Conservation (phyloP, 2,888 invertebrate species). For the Mylabris sibirica region DNA sequence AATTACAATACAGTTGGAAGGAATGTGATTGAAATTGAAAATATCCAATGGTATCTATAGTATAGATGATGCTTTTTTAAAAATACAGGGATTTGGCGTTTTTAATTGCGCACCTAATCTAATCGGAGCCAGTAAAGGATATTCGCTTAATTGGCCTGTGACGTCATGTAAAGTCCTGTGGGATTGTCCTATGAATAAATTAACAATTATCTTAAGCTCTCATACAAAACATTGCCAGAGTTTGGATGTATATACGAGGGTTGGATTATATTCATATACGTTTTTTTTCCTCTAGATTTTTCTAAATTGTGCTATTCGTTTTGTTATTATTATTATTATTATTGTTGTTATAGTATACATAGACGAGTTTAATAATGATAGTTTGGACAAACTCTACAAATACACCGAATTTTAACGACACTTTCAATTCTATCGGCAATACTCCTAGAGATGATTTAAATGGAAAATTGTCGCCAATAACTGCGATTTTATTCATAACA, state of each 20-base stretch:
- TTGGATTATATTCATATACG: slow-evolving; percentile 10
- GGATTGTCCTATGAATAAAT: slow-evolving; percentile 56
- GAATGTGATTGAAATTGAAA: background rate
- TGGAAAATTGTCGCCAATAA: slow-evolving; percentile 16
- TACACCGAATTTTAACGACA: background rate
- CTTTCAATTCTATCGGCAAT: slow-evolving; percentile 17
- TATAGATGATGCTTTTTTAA: slow-evolving; percentile 23
- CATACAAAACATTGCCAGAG: slow-evolving; percentile 40
- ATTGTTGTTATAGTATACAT: background rate
- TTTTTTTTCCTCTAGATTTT: slow-evolving; percentile 20
- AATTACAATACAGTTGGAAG: no score
- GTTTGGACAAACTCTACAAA: background rate
- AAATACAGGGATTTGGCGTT: slow-evolving; percentile 54
- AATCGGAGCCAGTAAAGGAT: slow-evolving; percentile 51
- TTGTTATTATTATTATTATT: background rate
- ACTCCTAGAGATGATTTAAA: slow-evolving; percentile 14
- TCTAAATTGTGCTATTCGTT: background rate
- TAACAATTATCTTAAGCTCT: slow-evolving; percentile 57
- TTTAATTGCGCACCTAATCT: slow-evolving; percentile 55
- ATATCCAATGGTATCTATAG: background rate
- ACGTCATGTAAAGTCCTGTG: slow-evolving; percentile 50
- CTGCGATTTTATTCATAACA: slow-evolving; percentile 37
- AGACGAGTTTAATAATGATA: background rate
- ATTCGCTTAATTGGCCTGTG: slow-evolving; percentile 52
- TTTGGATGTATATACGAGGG: slow-evolving; percentile 14